phyloP scores from a whole-genome alignment of 2,888 invertebrate genomes.

The Acanthosepion pharaonis region DNA sequence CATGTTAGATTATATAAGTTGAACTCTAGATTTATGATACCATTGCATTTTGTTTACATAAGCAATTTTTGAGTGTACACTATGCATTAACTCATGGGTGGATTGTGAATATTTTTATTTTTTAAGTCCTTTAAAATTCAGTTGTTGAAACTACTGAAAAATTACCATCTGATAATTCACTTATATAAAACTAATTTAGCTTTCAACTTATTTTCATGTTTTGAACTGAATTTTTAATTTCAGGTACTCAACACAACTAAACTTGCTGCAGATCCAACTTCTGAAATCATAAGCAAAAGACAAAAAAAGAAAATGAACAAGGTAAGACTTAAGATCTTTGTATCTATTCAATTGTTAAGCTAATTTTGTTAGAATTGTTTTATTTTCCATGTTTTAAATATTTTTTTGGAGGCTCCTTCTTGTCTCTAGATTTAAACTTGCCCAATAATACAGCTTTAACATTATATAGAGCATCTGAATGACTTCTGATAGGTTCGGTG shows the following conservation, averaged over 20 bases:
- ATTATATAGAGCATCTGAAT: no score
- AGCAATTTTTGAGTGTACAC: no score
- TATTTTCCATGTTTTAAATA: no score
- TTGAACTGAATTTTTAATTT: background rate
- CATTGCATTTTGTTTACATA: no score
- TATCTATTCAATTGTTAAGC: background rate
- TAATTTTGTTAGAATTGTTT: background rate
- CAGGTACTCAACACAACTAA: background rate
- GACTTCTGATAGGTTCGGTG: no score
- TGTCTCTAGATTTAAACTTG: background rate
- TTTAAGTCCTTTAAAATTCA: background rate
- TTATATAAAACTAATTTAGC: background rate
- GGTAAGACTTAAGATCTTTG: background rate
- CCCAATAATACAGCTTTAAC: background rate
- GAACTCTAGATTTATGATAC: no score
- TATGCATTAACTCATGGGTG: no score
- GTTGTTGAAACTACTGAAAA: background rate
- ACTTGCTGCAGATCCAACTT: conserved; percentile 35
- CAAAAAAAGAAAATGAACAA: conserved; percentile 33
- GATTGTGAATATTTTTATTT: background rate
- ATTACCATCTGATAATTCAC: background rate
- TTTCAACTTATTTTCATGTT: background rate
- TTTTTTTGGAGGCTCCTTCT: background rate
- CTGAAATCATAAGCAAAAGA: background rate
- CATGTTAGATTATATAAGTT: no score